Percentiles rank a stretch among this genome's conserved stretches.
Evolutionary conservation across 37 sponge, comb jelly and placozoan species (phyloP).

Genomic region (Aplysina aerophoba): DNA sequence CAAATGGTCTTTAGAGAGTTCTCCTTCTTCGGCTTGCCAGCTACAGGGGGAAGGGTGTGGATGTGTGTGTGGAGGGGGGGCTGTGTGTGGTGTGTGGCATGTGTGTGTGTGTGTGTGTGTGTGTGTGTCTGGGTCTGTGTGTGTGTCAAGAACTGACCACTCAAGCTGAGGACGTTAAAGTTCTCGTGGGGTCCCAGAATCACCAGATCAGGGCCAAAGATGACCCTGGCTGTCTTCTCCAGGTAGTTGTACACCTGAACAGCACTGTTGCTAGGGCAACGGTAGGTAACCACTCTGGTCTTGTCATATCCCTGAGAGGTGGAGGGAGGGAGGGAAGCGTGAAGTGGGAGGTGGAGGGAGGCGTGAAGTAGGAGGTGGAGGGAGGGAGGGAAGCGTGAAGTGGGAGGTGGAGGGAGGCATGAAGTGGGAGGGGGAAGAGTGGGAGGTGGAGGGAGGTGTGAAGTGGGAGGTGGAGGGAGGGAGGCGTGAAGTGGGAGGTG

Average conservation of each 20-base stretch:
- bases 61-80: background rate
- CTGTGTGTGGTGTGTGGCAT: background rate
- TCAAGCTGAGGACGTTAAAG: constrained; percentile 91
- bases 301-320: constrained; percentile 61
- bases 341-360: background rate
- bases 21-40: constrained; percentile 93
- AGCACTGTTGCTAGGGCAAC: constrained; percentile 86
- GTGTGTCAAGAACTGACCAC: constrained; percentile 60
- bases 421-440: too few relatives aligned
- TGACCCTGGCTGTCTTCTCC: constrained; percentile 81
- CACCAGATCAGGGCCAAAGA: constrained; percentile 96
- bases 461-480: too few relatives aligned
- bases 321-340: background rate
- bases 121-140: constrained; percentile 29
- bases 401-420: too few relatives aligned
- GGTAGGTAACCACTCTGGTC: constrained; percentile 85
- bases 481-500: too few relatives aligned
- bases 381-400: too few relatives aligned
- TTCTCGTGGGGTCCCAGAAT: constrained; percentile 88
- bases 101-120: constrained; percentile 10
- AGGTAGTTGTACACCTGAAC: constrained; percentile 95
- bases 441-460: too few relatives aligned
- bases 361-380: too few relatives aligned
- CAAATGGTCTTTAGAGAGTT: constrained; percentile 81
- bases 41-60: constrained; percentile 34